These are phyloP conservation scores for Geophilus truncorum DNA, from an alignment of 2,888 invertebrate species.

Conservation along the genomic window DNA sequence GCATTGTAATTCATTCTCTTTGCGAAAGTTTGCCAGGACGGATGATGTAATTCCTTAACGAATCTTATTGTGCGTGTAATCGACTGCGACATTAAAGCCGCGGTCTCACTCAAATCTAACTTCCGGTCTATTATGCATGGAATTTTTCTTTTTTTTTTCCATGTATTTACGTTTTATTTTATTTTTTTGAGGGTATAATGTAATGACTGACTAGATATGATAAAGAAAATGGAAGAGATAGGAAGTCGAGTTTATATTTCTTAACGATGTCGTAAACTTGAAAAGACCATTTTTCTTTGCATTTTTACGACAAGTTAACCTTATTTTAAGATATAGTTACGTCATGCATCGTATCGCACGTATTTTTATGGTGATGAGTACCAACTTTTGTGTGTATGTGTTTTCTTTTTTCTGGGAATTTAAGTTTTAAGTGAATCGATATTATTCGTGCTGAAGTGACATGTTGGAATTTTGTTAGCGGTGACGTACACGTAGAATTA, in stretches of 20 bases:
- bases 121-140: neutral
- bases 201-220: neutral
- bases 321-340: neutral
- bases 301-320: conserved; percentile 1
- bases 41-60: neutral
- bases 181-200: neutral
- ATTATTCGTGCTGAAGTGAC: neutral
- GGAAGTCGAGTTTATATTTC: neutral
- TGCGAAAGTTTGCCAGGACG: neutral
- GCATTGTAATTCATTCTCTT: neutral
- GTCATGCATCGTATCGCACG: conserved; percentile 1
- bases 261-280: conserved; percentile 3
- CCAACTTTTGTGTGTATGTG: no score
- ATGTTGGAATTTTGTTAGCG: neutral
- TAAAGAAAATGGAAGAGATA: neutral
- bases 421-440: neutral
- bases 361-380: conserved; percentile 8
- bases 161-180: neutral
- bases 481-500: neutral
- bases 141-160: neutral
- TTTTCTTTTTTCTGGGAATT: neutral
- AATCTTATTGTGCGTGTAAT: conserved; percentile 23
- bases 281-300: neutral
- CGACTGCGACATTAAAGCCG: neutral
- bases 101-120: neutral